Percentiles rank a stretch among this genome's conserved stretches.
Conservation (phyloP, 2,113 vertebrate species). For the Sigmodon hispidus region DNA sequence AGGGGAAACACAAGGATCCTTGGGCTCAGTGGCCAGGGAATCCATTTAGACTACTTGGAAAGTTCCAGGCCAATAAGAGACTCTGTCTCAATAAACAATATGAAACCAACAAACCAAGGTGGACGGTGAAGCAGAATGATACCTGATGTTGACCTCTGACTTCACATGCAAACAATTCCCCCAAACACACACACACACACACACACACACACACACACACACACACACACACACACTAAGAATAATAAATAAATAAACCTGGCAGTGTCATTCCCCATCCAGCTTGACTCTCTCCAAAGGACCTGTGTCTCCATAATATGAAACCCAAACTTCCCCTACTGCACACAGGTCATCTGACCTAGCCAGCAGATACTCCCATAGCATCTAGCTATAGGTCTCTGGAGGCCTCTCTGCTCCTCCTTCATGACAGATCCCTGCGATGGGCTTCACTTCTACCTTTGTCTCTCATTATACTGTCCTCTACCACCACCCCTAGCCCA, state of each 20-base stretch:
- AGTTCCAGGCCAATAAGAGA: not conserved
- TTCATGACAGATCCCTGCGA: not conserved
- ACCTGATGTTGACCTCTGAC: not conserved
- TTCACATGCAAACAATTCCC: not conserved
- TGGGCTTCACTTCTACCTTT: not conserved
- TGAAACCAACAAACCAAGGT: not conserved
- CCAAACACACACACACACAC: not conserved
- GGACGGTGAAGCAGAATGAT: not conserved
- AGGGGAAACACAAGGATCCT: not conserved
- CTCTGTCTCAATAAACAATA: not conserved
- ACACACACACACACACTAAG: not conserved
- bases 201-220: not conserved
- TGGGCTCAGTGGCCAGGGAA: not conserved
- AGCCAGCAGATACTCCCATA: not conserved
- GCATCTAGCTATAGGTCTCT: no score
- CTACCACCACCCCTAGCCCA: not conserved
- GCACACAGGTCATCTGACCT: not conserved
- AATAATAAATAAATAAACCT: not conserved
- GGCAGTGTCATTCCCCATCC: not conserved
- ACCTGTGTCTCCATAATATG: not conserved
- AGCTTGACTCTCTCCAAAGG: not conserved
- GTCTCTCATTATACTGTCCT: not conserved
- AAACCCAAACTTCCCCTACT: not conserved
- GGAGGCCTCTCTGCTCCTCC: not conserved
- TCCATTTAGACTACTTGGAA: not conserved